These are phyloP conservation scores for Acrossocheilus wenchowensis DNA, from an alignment of 2,797 vertebrate species.

Conservation along the genomic window DNA sequence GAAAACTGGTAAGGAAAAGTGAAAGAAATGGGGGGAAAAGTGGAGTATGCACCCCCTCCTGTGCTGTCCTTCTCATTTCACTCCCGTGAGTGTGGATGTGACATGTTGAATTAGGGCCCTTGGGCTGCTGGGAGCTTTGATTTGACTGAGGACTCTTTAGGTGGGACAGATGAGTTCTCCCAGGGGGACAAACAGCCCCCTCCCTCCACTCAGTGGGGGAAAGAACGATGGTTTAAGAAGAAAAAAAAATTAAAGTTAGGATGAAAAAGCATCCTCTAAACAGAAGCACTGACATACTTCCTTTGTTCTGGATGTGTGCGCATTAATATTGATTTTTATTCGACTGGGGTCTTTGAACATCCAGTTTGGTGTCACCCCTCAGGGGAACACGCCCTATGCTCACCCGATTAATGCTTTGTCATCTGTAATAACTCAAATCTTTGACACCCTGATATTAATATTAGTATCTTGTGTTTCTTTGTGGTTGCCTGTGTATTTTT, in stretches of 20 bases:
- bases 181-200: conserved; percentile 45
- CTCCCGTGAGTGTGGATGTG: conserved; percentile 40
- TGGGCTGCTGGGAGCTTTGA: conserved; percentile 51
- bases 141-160: conserved; percentile 51
- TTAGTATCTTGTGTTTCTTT: conserved; percentile 59
- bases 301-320: conserved; percentile 84
- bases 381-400: conserved; percentile 72
- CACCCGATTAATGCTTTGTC: conserved; percentile 84
- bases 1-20: background rate
- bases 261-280: conserved; percentile 80
- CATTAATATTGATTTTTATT: conserved; percentile 96
- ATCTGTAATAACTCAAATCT: conserved; percentile 83
- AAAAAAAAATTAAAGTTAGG: conserved; percentile 64
- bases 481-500: conserved; percentile 30
- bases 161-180: conserved; percentile 44
- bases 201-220: conserved; percentile 27
- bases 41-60: conserved; percentile 13
- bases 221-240: conserved; percentile 59
- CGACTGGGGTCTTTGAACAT: conserved; percentile 87
- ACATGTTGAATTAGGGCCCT: conserved; percentile 49
- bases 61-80: conserved; percentile 43
- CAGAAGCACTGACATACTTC: conserved; percentile 78
- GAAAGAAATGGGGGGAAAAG: background rate
- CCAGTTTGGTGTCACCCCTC: conserved; percentile 81
- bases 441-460: conserved; percentile 82